A percentile compares a stretch with the other conserved stretches of the same genome.
Evolutionary conservation across 2,113 vertebrate species (phyloP).

Genomic region (Psittacula cyanocephala): DNA sequence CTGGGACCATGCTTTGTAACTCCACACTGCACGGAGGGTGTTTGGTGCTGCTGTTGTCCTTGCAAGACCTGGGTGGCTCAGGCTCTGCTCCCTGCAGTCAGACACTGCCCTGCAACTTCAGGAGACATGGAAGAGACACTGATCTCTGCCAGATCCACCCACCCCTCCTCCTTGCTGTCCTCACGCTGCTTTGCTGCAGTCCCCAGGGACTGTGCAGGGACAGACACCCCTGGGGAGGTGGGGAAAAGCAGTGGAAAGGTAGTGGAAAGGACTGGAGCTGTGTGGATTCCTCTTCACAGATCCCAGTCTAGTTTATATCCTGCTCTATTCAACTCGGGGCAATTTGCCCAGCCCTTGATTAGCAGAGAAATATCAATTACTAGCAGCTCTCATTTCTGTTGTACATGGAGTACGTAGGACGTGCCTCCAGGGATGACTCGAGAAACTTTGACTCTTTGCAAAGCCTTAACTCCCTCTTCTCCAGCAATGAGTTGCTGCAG

Average conservation of each 20-base stretch:
- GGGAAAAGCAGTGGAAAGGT: not conserved
- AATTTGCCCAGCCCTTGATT: not conserved
- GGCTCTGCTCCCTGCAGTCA: not conserved
- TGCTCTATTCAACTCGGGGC: not conserved
- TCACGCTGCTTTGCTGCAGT: not conserved
- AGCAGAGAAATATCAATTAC: slow-evolving; percentile 6
- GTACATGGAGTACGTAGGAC: not conserved
- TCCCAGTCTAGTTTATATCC: not conserved
- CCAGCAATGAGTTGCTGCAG: not conserved
- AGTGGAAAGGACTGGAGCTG: not conserved
- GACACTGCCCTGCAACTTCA: not conserved
- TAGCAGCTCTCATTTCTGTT: not conserved
- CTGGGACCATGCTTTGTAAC: not conserved
- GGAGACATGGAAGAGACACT: not conserved
- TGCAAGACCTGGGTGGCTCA: not conserved
- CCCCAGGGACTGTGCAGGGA: not conserved
- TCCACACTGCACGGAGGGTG: fast-evolving
- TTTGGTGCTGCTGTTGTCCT: not conserved
- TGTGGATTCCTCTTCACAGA: not conserved
- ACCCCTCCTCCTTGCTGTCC: not conserved
- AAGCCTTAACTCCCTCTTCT: not conserved
- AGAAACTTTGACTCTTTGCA: not conserved
- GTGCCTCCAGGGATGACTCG: not conserved
- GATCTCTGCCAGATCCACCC: not conserved
- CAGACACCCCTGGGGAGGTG: not conserved